These are phyloP conservation scores for Amblyornis subalaris DNA, from an alignment of 2,113 vertebrate species.

Conservation along the genomic window DNA sequence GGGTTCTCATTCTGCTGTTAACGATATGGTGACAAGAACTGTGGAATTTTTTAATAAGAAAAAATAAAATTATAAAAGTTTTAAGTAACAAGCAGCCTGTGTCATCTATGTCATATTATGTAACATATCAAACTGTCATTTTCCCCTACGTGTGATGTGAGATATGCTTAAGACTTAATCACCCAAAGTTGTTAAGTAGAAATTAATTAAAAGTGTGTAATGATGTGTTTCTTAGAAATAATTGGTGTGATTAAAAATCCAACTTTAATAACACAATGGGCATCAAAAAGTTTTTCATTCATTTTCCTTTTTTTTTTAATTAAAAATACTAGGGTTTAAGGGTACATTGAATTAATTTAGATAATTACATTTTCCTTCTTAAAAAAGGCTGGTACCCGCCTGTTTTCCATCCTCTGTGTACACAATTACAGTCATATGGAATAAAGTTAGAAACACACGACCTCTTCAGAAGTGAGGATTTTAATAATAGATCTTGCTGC, in stretches of 20 bases:
- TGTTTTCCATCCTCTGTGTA: not conserved
- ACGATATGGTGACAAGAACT: slow-evolving; percentile 12
- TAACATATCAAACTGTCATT: not conserved
- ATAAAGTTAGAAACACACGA: not conserved
- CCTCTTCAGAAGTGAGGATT: not conserved
- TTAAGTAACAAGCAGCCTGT: not conserved
- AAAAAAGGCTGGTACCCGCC: not conserved
- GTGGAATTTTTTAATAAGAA: slow-evolving; percentile 24
- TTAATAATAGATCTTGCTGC: not conserved
- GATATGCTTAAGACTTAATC: slow-evolving; percentile 29
- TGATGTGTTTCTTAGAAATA: slow-evolving; percentile 11
- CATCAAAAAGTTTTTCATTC: not conserved
- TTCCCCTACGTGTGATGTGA: not conserved
- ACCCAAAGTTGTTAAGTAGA: slow-evolving; percentile 1
- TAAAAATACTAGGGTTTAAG: not conserved
- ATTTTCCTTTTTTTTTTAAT: not conserved
- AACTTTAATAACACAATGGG: not conserved
- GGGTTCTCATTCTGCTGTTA: slow-evolving; percentile 28
- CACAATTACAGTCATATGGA: not conserved
- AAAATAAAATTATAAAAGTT: not conserved
- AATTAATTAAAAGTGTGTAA: slow-evolving; percentile 19
- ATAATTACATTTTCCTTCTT: not conserved
- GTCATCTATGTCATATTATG: not conserved
- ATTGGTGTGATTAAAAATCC: slow-evolving; percentile 16
- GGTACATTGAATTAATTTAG: not conserved